Base-by-base conservation (phyloP, 2,888 invertebrate species). In the Nymphalis urticae region DNA sequence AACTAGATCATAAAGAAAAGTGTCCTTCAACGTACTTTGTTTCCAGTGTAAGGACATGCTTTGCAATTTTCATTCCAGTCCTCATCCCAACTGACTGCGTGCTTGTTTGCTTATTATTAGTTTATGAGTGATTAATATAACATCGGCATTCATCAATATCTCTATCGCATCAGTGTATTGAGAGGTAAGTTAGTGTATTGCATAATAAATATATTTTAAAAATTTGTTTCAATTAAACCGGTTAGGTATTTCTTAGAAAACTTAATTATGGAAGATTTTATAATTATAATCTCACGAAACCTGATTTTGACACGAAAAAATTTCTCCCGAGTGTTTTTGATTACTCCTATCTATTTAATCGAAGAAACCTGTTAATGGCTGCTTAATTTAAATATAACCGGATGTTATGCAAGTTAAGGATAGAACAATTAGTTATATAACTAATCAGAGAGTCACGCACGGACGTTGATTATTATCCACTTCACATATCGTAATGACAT, bases 1-100 rank as follows among this genome's bases (percentile, higher is more conserved):
- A 87, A 88, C 80, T 88, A 80, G 82, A 78, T 82, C 81, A 89
- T 84, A 89, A 88, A 87, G 85, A 84, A 86, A 83, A 84, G 85
- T 80, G 90, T 91, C 92, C 91, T 92, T 92, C 89, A 87, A 75
- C 74, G 74, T 72, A 74, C 82, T 82, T 85, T 77, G 83, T 80
- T 82, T 82, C 73, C 79, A 75, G 62, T 79, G 78, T 85, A 86
- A 86, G 88, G 88, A 89, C 85, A 85, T 81, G 82, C 79, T 81
- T 78, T 71, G 80, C 79, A 82, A 82, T 86, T 87, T 85, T 83
- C 85, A 82, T 88, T 89, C 85, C 88, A 92, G 89, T 90, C 77
- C 74, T 79, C 76, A 79, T 83, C 75, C 77, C 68, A 77, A 64
- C 69, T 72, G 73, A 77, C 80, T 76, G 73, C 76, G 82, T 76